phyloP scores from a whole-genome alignment of 2,888 invertebrate species.

The Neria commutata region DNA sequence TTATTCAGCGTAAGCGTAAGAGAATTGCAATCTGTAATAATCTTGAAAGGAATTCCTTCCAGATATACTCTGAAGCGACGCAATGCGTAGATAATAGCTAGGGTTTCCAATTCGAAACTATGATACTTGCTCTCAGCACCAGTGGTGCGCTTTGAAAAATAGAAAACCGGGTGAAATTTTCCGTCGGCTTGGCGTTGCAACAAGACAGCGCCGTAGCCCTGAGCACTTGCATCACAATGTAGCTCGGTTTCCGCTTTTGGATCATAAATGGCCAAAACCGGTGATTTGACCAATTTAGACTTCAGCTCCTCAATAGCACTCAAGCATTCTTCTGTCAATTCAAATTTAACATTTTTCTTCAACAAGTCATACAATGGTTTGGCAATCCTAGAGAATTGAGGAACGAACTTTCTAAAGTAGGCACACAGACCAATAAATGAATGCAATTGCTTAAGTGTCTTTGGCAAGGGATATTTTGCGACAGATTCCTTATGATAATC shows the following conservation, averaged over 20 bases:
- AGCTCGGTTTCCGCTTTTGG: slow-evolving; percentile 41
- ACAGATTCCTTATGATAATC: slow-evolving; percentile 17
- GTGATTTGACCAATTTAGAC: slow-evolving; percentile 25
- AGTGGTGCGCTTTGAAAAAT: slow-evolving; percentile 42
- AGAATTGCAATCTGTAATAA: slow-evolving; percentile 41
- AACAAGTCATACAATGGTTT: slow-evolving; percentile 43
- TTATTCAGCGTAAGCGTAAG: slow-evolving; percentile 33
- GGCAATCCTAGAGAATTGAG: slow-evolving; percentile 33
- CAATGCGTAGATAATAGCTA: slow-evolving; percentile 41
- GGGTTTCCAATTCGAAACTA: slow-evolving; percentile 45
- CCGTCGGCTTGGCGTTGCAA: slow-evolving; percentile 32
- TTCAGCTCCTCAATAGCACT: slow-evolving; percentile 20
- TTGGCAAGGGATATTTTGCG: slow-evolving; percentile 19
- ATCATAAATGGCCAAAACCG: slow-evolving; percentile 42
- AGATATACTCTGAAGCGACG: slow-evolving; percentile 42
- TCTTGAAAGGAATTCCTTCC: slow-evolving; percentile 35
- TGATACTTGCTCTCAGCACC: slow-evolving; percentile 39
- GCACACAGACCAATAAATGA: slow-evolving; percentile 26
- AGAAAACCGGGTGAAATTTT: slow-evolving; percentile 42
- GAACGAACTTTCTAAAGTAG: slow-evolving; percentile 27
- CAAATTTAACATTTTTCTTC: slow-evolving; percentile 19
- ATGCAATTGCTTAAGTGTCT: slow-evolving; percentile 4
- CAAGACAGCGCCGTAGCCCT: slow-evolving; percentile 40
- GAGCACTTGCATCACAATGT: slow-evolving; percentile 43
- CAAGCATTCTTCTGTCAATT: slow-evolving; percentile 14